These are phyloP conservation scores for Frankliniella fusca DNA, from an alignment of 2,888 invertebrate genomes.

Conservation along the genomic window DNA sequence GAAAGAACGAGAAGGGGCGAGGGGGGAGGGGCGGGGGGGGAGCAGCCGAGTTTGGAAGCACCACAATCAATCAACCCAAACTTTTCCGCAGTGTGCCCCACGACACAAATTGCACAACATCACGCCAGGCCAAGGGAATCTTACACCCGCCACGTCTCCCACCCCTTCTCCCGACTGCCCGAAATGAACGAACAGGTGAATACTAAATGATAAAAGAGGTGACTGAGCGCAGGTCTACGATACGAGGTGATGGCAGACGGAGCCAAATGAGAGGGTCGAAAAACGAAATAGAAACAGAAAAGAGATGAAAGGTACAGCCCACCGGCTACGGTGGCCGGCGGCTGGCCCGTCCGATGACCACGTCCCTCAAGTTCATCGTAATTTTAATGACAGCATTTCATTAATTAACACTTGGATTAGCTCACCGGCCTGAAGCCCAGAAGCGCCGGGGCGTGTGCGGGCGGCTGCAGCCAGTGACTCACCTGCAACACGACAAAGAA, in stretches of 20 bases:
- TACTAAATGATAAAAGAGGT: too few species aligned
- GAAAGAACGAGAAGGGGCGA: background rate
- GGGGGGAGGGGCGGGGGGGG: background rate
- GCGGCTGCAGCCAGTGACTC: background rate
- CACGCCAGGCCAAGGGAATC: too few species aligned
- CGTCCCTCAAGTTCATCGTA: background rate
- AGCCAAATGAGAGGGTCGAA: background rate
- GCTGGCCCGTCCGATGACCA: background rate
- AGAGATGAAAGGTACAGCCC: background rate
- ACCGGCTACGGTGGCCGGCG: background rate
- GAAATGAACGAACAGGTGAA: too few species aligned
- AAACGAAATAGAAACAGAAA: background rate
- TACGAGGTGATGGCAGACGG: background rate
- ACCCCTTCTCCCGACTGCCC: too few species aligned
- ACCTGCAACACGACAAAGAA: background rate
- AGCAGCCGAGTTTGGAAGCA: background rate
- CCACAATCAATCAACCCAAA: too few species aligned
- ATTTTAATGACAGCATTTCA: background rate
- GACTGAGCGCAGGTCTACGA: too few species aligned
- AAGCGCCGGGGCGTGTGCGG: background rate
- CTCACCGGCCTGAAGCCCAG: background rate
- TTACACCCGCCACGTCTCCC: too few species aligned
- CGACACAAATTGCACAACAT: too few species aligned
- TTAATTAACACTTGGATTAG: conserved; percentile 13
- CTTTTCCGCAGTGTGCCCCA: too few species aligned